Evolutionary conservation across 2,888 invertebrate species (phyloP).

Genomic region (Cosmorhoe ocellata): DNA sequence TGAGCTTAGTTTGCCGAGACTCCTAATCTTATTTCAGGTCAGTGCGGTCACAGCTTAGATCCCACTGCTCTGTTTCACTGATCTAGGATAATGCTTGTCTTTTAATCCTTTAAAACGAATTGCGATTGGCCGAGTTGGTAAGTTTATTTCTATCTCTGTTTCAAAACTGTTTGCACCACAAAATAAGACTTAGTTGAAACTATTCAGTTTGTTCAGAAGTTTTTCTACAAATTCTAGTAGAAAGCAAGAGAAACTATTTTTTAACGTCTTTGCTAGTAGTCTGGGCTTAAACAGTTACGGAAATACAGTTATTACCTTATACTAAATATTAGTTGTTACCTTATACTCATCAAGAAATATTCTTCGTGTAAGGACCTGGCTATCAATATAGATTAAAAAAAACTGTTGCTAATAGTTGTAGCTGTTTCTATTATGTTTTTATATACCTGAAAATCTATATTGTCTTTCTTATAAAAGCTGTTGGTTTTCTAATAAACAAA

Average conservation of each 20-base stretch:
- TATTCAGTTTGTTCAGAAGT: constrained; percentile 5
- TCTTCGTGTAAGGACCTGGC: too few relatives aligned
- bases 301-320: too few relatives aligned
- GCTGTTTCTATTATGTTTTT: too few relatives aligned
- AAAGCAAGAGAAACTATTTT: not conserved
- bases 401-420: too few relatives aligned
- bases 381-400: too few relatives aligned
- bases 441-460: too few relatives aligned
- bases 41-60: constrained; percentile 28
- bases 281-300: too few relatives aligned
- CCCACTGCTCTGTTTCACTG: constrained; percentile 24
- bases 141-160: constrained; percentile 17
- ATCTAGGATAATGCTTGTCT: constrained; percentile 31
- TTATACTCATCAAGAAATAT: too few relatives aligned
- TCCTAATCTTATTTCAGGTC: constrained; percentile 31
- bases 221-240: not conserved
- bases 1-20: constrained; percentile 17
- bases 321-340: too few relatives aligned
- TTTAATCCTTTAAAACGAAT: constrained; percentile 34
- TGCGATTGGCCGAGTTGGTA: constrained; percentile 23
- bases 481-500: too few relatives aligned
- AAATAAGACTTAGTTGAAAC: not conserved
- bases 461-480: too few relatives aligned
- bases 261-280: too few relatives aligned
- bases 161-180: constrained; percentile 11